Evolutionary conservation across 2,888 invertebrate species (phyloP).

Genomic region (Lithophane socia): DNA sequence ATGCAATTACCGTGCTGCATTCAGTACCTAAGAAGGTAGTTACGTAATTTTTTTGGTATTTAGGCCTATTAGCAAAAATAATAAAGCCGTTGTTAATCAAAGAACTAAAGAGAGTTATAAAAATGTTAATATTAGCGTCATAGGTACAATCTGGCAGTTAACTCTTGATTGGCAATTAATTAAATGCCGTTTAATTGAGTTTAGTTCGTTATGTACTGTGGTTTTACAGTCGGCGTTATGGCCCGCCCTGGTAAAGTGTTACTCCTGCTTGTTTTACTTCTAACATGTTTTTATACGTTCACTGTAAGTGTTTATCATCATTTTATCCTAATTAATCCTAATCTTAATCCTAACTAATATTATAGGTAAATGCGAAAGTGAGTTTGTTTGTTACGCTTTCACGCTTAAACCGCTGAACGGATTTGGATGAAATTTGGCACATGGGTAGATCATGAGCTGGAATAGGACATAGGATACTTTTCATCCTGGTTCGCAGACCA

Average conservation of each 20-base stretch:
- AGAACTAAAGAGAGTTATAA: constrained; percentile 24
- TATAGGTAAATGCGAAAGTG: too few species aligned
- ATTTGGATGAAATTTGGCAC: too few species aligned
- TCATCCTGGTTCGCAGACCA: too few species aligned
- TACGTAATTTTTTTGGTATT: background rate
- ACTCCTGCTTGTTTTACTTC: constrained; percentile 39
- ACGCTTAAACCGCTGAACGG: too few species aligned
- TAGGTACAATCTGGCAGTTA: constrained; percentile 12
- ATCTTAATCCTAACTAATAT: too few species aligned
- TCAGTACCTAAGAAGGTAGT: background rate
- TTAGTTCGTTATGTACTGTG: constrained; percentile 32
- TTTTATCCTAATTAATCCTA: too few species aligned
- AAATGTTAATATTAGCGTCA: constrained; percentile 13
- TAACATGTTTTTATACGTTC: constrained; percentile 66
- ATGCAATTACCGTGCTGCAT: background rate
- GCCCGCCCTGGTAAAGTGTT: constrained; percentile 44
- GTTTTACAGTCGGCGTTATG: constrained; percentile 65
- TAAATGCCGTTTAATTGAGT: constrained; percentile 50
- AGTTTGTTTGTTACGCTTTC: too few species aligned
- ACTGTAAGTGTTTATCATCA: constrained; percentile 69
- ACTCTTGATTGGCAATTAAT: constrained; percentile 57
- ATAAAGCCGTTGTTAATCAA: background rate
- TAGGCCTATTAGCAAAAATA: background rate
- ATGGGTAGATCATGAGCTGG: too few species aligned
- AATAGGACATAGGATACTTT: too few species aligned